Evolutionary conservation across 2,797 vertebrate species (phyloP).

Genomic region (Brachyrhaphis roseni): DNA sequence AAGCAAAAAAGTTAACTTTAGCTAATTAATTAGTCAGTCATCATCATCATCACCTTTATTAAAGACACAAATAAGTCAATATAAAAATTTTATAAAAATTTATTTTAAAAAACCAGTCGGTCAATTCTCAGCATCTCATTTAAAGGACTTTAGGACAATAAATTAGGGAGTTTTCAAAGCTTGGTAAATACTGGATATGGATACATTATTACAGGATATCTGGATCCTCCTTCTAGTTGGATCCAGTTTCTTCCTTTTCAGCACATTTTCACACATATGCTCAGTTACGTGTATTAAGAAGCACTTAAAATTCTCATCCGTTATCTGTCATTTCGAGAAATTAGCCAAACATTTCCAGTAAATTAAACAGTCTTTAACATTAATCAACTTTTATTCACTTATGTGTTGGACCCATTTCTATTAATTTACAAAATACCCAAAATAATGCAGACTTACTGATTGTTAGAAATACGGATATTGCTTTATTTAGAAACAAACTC

Average conservation of each 20-base stretch:
- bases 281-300: neutral
- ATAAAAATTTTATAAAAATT: too few species aligned
- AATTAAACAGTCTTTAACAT: neutral
- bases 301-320: neutral
- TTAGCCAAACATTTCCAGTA: neutral
- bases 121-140: neutral
- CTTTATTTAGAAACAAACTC: neutral
- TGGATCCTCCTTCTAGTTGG: neutral
- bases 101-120: neutral
- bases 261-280: neutral
- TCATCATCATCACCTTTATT: too few species aligned
- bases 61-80: too few species aligned
- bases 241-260: neutral
- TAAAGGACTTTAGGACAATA: neutral
- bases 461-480: neutral
- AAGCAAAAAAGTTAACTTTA: neutral
- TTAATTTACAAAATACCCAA: neutral
- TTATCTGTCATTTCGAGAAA: neutral
- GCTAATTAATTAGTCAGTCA: neutral
- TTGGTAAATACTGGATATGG: neutral
- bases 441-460: neutral
- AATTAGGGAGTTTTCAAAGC: neutral
- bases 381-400: neutral
- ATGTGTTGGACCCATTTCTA: neutral
- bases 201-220: neutral